A percentile compares a stretch with the other conserved stretches of the same genome.
phyloP scores from a whole-genome alignment of 2,113 vertebrate genomes.

The Lycaon pictus region DNA sequence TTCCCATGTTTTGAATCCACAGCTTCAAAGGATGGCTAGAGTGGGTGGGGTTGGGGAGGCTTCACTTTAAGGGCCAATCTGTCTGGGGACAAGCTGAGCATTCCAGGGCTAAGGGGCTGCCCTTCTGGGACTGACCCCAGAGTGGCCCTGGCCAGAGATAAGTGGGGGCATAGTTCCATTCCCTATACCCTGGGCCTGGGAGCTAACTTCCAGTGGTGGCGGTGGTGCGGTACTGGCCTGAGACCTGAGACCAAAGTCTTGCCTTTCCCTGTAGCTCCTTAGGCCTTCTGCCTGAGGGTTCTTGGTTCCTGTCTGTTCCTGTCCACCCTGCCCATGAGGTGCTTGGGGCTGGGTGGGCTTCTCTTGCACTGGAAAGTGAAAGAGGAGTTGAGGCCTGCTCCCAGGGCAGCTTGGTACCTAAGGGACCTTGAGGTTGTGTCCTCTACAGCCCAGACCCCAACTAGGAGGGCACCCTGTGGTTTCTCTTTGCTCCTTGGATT shows the following conservation, averaged over 20 bases:
- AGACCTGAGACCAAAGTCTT: neutral
- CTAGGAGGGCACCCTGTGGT: neutral
- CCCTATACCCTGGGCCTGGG: neutral
- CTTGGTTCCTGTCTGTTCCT: neutral
- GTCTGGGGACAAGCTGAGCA: neutral
- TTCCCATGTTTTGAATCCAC: neutral
- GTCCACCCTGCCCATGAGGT: neutral
- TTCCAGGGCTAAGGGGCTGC: neutral
- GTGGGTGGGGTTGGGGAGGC: neutral
- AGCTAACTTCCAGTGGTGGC: neutral
- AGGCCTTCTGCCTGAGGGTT: neutral
- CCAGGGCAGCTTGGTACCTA: neutral
- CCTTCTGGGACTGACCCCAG: neutral
- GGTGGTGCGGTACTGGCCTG: neutral
- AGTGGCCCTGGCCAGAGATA: neutral
- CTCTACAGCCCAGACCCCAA: neutral
- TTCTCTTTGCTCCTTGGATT: constrained; percentile 40
- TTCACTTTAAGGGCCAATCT: neutral
- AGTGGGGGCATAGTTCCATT: neutral
- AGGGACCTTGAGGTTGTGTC: neutral
- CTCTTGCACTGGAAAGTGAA: neutral
- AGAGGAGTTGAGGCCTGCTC: neutral
- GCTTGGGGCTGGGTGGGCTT: neutral
- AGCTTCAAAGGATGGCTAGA: neutral
- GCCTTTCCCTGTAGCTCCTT: neutral